Base-by-base conservation (phyloP, 1,140 invertebrate species). In the Calephelis nemesis region DNA sequence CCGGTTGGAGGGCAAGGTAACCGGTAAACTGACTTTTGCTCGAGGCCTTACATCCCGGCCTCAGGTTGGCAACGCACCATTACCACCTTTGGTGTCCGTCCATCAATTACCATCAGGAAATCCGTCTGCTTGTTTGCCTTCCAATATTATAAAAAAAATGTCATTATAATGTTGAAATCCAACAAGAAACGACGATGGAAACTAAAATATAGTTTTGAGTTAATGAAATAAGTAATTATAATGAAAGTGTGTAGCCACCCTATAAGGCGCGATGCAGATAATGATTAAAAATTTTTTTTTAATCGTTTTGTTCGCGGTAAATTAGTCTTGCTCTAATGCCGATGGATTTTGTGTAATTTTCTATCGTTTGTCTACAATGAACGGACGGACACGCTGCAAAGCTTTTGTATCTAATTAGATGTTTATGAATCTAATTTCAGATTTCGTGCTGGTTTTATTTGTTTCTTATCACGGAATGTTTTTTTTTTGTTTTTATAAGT, bases 281-380 rank as follows among this genome's bases (percentile, higher is more conserved):
- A 82, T 84, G 78, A 77, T 83, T 84, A 83, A 82, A 81, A n/a
- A n/a, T n/a, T 83, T 84, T 83, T 85, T 82, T 71, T 76, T 83
- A 42, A 71, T 74, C 86, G 82, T 87, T 88, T 91, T 91, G 85
- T 88, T 90, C 85, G 83, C 83, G 84, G 81, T 79, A 75, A 88
- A 88, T 91, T 91, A 90, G 87, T 90, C 74, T 75, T 85, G 88
- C 76, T 88, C 75, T 80, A 84, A 74, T 87, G 86, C 81, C 76
- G 79, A 81, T 90, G 78, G 81, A 76, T 83, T 84, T 86, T 83
- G 78, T 81, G 77, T 88, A 80, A 84, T 85, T 85, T 79, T 74
- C 78, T 83, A 82, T 84, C 75, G 74, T 81, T 80, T 48, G 65
- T 75, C 80, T 78, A 77, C 77, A 73, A 72, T 73, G 39, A 64